phyloP scores from a whole-genome alignment of 2,797 vertebrate species.

The Epinephelus malabaricus region DNA sequence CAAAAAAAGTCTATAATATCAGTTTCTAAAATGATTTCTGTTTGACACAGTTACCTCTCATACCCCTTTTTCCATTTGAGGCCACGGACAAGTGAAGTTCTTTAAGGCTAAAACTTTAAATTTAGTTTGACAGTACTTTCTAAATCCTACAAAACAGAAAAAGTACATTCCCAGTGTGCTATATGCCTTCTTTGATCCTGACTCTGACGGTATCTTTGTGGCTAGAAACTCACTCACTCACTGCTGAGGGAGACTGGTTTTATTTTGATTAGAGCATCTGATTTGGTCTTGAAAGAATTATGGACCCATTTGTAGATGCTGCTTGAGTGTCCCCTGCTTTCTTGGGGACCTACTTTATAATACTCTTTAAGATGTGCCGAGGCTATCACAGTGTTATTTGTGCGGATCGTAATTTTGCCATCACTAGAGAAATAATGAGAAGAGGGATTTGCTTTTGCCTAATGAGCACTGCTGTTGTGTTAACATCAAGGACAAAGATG shows the following conservation, averaged over 20 bases:
- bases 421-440: slow-evolving; percentile 34
- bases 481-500: slow-evolving; percentile 58
- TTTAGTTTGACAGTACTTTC: slow-evolving; percentile 29
- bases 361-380: not conserved
- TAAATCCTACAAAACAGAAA: slow-evolving; percentile 11
- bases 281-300: not conserved
- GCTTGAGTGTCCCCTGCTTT: not conserved
- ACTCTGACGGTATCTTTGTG: slow-evolving; percentile 7
- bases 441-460: slow-evolving; percentile 25
- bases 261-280: not conserved
- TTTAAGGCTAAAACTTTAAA: slow-evolving; percentile 26
- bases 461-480: slow-evolving; percentile 38
- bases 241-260: slow-evolving; percentile 10
- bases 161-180: not conserved
- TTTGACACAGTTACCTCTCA: slow-evolving; percentile 39
- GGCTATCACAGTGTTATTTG: slow-evolving; percentile 25
- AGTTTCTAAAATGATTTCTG: slow-evolving; percentile 35
- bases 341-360: not conserved
- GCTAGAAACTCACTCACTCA: not conserved
- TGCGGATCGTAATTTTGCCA: slow-evolving; percentile 27
- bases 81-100: not conserved
- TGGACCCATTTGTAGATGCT: not conserved
- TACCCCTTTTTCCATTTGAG: not conserved
- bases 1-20: slow-evolving; percentile 13
- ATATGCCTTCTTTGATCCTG: slow-evolving; percentile 17